Evolutionary conservation across 2,888 invertebrate genomes (phyloP), one percentile per base, ranked within the genome.

Genomic region (Apamea epomidion): DNA sequence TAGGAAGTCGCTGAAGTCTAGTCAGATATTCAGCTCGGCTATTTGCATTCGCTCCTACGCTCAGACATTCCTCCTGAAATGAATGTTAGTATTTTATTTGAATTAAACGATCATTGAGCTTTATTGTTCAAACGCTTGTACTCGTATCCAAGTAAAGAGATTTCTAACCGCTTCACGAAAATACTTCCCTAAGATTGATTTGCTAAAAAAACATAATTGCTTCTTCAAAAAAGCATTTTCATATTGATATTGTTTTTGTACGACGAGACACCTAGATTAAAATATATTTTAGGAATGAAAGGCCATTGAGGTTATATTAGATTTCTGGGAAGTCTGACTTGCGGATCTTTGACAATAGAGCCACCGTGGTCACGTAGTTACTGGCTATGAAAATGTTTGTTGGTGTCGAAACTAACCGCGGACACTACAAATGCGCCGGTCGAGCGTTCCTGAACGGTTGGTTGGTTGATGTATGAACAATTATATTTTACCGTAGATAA

Each of bases 401-500:
- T 77, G 75, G 85, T 87, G 82, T 84, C 82, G 32, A 83, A 83
- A 83, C 78, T 72, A 78, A 25, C 80, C 81, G 70, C 79, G 85
- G 80, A 69, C 78, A 60, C 67, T 82, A 80, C 74, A 82, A 88
- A 81, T 84, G 73, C 77, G 80, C 72, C 82, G 81, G 78, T 84
- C 82, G 78, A 85, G 84, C 85, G 89, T 79, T 76, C 78, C 68
- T 82, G 62, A 84, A 90, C 86, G 90, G 73, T 88, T 82, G 80
- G 86, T 76, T 90, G 88, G 82, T 74, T 88, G 91, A 88, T 82
- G 87, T 88, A 89, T 85, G 88, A 78, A 74, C 85, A 90, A 87
- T 90, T 90, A 89, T 83, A 84, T 82, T 89, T 90, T 83, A 87
- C 82, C 83, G 84, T 80, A 89, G 81, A 85, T 82, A 82, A 84